Evolutionary conservation across 2,797 vertebrate genomes (phyloP).

Genomic region (Anguilla obscura): DNA sequence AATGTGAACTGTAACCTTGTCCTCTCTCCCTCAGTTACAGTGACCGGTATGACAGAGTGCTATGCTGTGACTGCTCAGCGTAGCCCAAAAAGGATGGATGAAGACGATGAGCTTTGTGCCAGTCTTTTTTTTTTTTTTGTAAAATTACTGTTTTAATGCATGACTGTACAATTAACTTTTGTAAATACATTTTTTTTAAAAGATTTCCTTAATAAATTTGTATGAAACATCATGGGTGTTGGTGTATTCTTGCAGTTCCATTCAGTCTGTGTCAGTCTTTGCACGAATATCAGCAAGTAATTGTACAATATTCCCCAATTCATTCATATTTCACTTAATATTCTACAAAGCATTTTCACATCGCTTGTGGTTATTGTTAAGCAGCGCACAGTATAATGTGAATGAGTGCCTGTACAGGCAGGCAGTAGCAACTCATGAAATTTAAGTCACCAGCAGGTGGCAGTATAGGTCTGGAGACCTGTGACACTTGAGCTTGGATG

Average conservation of each 20-base stretch:
- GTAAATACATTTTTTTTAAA: slow-evolving; percentile 28
- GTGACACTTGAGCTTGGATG: not conserved
- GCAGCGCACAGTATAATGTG: no score
- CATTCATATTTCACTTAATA: not conserved
- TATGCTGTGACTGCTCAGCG: slow-evolving; percentile 72
- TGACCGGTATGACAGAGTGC: slow-evolving; percentile 70
- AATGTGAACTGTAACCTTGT: not conserved
- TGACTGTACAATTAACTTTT: slow-evolving; percentile 43
- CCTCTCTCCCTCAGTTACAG: slow-evolving; percentile 69
- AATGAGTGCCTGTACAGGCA: no score
- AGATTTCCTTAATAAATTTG: slow-evolving; percentile 21
- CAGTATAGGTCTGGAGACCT: slow-evolving; percentile 50
- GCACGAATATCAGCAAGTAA: not conserved
- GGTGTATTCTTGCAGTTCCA: not conserved
- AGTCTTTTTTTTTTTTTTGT: slow-evolving; percentile 1
- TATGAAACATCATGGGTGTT: not conserved
- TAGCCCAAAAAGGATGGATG: slow-evolving; percentile 42
- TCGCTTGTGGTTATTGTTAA: no score
- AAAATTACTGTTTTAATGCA: slow-evolving; percentile 2
- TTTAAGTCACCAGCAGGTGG: slow-evolving; percentile 58
- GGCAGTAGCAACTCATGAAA: not conserved
- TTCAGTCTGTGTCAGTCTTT: not conserved
- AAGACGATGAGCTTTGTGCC: not conserved
- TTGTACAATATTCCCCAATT: not conserved
- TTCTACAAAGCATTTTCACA: not conserved